Evolutionary conservation across 2,797 vertebrate species (phyloP).

Genomic region (Sylvia borin): DNA sequence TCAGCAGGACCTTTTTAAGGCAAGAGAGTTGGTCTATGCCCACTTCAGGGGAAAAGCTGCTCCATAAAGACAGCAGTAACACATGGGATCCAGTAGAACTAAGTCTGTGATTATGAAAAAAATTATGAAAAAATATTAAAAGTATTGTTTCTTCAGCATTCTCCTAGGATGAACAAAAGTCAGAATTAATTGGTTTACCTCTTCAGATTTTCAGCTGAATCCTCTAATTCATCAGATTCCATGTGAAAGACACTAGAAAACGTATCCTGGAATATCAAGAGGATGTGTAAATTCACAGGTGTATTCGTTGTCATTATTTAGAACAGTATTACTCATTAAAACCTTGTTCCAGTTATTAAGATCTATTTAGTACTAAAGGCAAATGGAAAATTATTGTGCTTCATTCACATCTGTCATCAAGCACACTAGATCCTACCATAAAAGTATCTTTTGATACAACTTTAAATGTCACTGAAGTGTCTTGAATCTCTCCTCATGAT

Average conservation of each 20-base stretch:
- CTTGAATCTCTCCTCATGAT: not conserved
- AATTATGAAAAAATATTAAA: too few species aligned
- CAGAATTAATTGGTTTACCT: conserved; percentile 79
- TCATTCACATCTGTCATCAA: not conserved
- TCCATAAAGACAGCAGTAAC: not conserved
- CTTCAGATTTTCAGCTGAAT: conserved; percentile 79
- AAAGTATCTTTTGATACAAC: not conserved
- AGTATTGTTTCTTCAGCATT: not conserved
- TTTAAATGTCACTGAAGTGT: not conserved
- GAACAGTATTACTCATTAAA: not conserved
- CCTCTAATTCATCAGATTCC: conserved; percentile 87
- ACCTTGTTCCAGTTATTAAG: not conserved
- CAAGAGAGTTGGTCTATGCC: not conserved
- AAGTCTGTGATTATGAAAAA: not conserved
- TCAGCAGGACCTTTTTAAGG: not conserved
- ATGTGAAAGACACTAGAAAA: conserved; percentile 97
- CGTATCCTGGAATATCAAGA: conserved; percentile 83
- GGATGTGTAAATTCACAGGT: not conserved
- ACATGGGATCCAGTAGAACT: not conserved
- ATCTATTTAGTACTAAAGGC: not conserved
- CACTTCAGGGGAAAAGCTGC: not conserved
- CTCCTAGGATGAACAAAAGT: not conserved
- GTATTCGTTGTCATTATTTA: not conserved
- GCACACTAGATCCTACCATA: not conserved
- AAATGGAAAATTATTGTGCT: not conserved